phyloP scores from a whole-genome alignment of 2,888 invertebrate species.

The Endomychus coccineus region DNA sequence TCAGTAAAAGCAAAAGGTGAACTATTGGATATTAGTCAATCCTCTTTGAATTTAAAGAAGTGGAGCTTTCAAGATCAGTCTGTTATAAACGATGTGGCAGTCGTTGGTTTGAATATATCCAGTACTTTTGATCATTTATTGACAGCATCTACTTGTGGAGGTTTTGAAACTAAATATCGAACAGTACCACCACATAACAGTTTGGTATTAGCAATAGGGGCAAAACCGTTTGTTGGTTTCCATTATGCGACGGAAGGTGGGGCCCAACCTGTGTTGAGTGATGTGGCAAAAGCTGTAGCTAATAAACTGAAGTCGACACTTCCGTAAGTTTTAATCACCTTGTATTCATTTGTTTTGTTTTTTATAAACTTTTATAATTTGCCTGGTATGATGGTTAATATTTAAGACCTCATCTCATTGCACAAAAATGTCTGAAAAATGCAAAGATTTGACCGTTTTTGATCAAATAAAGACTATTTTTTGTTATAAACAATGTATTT shows the following conservation, averaged over 20 bases:
- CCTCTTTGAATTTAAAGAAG: constrained; percentile 70
- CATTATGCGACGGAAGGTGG: constrained; percentile 87
- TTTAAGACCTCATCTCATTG: no score
- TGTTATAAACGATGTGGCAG: constrained; percentile 66
- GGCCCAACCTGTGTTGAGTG: constrained; percentile 71
- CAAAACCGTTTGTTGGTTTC: constrained; percentile 79
- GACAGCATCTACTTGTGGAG: constrained; percentile 69
- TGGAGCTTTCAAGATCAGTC: constrained; percentile 79
- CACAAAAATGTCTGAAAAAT: no score
- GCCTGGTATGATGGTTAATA: no score
- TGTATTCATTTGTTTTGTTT: no score
- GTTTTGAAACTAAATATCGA: constrained; percentile 63
- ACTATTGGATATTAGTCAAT: constrained; percentile 50
- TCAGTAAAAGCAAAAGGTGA: constrained; percentile 64
- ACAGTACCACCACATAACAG: constrained; percentile 70
- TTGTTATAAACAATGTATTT: no score
- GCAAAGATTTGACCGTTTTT: no score
- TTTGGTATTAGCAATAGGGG: constrained; percentile 69
- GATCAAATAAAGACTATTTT: no score
- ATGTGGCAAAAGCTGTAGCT: constrained; percentile 89
- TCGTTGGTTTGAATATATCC: constrained; percentile 63
- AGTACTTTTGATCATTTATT: constrained; percentile 82
- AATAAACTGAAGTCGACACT: constrained; percentile 74
- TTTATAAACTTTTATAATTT: no score
- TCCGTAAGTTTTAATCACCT: no score